Conservation (phyloP, 2,113 vertebrate species). For the Marmota monax region DNA sequence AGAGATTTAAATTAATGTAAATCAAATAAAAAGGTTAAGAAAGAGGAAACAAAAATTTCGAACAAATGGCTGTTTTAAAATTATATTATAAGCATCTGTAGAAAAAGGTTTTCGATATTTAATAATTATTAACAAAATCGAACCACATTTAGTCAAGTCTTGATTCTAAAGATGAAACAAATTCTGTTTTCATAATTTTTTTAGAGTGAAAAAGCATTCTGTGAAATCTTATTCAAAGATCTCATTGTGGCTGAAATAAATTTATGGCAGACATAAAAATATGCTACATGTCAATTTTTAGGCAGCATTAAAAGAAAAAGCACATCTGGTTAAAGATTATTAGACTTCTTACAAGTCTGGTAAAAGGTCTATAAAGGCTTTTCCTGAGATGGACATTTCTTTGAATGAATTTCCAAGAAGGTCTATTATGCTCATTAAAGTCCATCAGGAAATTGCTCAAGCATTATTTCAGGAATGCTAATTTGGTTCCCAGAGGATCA, state of each 20-base stretch:
- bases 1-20: neutral
- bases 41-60: neutral
- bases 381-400: neutral
- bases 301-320: neutral
- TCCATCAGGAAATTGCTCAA: neutral
- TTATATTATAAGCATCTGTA: neutral
- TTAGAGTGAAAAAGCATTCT: neutral
- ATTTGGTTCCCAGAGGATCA: neutral
- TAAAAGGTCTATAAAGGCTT: neutral
- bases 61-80: neutral
- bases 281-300: neutral
- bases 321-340: neutral
- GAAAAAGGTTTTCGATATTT: neutral
- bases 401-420: neutral
- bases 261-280: neutral
- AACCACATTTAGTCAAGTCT: neutral
- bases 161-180: neutral
- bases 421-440: neutral
- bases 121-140: neutral
- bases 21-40: neutral
- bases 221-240: neutral
- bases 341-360: neutral
- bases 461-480: neutral
- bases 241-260: neutral
- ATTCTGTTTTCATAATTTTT: neutral